Evolutionary conservation across 2,113 vertebrate genomes (phyloP).

Genomic region (Platichthys stellatus): DNA sequence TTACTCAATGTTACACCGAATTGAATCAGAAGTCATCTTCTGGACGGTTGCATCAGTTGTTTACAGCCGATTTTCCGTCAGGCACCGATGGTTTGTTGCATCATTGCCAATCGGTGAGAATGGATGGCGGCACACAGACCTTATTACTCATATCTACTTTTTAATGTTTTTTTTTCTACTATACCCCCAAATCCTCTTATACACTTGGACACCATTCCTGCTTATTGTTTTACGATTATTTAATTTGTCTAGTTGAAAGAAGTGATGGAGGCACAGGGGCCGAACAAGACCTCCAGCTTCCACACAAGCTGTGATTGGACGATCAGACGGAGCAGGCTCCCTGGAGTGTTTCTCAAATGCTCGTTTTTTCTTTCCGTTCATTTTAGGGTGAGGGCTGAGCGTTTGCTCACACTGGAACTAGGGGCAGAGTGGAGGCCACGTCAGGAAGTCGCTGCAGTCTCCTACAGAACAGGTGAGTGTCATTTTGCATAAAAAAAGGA

Average conservation of each 20-base stretch:
- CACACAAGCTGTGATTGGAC: slow-evolving; percentile 71
- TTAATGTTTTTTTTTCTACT: background rate
- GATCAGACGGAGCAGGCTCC: slow-evolving; percentile 58
- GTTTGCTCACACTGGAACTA: slow-evolving; percentile 16
- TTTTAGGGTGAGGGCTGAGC: slow-evolving; percentile 38
- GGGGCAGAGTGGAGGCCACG: background rate
- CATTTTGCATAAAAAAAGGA: background rate
- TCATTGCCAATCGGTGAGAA: slow-evolving; percentile 79
- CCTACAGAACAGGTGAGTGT: slow-evolving; percentile 47
- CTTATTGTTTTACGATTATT: slow-evolving; percentile 6
- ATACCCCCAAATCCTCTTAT: background rate
- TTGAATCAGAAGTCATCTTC: slow-evolving; percentile 77
- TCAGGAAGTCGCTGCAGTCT: background rate
- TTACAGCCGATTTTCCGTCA: slow-evolving; percentile 82
- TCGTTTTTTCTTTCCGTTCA: slow-evolving; percentile 33
- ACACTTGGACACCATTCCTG: background rate
- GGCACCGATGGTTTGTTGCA: slow-evolving; percentile 78
- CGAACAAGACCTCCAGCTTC: slow-evolving; percentile 32
- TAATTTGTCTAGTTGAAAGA: slow-evolving; percentile 6
- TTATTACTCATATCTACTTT: background rate
- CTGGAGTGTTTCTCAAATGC: slow-evolving; percentile 62
- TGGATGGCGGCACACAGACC: slow-evolving; percentile 48
- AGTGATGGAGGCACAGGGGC: slow-evolving; percentile 14
- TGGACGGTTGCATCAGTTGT: slow-evolving; percentile 86
- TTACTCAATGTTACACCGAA: slow-evolving; percentile 77